phyloP scores from a whole-genome alignment of 2,797 vertebrate genomes.

The Perodicticus potto region DNA sequence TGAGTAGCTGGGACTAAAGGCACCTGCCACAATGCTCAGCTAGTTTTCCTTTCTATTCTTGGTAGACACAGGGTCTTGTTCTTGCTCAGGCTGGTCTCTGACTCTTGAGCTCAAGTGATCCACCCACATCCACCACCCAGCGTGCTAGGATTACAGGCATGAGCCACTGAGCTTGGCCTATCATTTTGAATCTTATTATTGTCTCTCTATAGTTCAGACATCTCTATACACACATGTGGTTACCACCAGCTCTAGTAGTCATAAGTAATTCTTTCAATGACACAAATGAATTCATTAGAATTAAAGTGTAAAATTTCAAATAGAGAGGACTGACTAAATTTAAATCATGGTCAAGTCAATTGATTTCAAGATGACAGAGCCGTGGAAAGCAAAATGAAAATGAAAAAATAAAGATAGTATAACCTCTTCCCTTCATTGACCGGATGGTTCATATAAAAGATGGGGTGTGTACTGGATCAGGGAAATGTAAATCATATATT shows the following conservation, averaged over 20 bases:
- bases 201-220: not conserved
- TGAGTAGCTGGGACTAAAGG: too few species aligned
- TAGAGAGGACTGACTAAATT: not conserved
- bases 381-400: not conserved
- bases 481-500: not conserved
- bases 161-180: too few species aligned
- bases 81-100: too few species aligned
- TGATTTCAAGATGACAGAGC: not conserved
- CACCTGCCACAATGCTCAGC: too few species aligned
- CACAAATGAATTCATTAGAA: not conserved
- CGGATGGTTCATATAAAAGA: not conserved
- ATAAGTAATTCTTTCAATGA: not conserved
- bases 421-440: not conserved
- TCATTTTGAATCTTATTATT: not conserved
- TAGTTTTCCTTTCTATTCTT: too few species aligned
- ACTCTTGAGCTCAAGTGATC: too few species aligned
- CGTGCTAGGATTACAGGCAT: too few species aligned
- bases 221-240: not conserved
- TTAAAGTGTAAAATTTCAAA: not conserved
- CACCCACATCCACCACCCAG: too few species aligned
- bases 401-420: accelerated
- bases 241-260: not conserved
- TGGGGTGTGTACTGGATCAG: not conserved
- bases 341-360: not conserved
- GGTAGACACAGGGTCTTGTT: too few species aligned